phyloP scores from a whole-genome alignment of 2,797 vertebrate genomes.

The Propithecus perrieri region DNA sequence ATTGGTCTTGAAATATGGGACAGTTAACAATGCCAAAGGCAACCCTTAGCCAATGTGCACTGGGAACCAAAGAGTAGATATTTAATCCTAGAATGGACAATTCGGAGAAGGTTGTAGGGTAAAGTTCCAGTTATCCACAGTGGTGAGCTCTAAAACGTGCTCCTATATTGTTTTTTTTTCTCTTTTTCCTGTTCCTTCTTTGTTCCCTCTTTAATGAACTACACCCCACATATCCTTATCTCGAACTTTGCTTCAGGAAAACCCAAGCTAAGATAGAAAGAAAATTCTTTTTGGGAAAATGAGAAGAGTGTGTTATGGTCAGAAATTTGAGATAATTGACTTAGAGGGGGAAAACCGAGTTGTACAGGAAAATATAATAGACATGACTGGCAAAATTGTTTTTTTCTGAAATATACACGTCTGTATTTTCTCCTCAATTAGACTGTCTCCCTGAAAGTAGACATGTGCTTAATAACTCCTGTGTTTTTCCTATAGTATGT shows the following conservation, averaged over 20 bases:
- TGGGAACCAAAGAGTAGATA: not conserved
- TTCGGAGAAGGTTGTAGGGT: not conserved
- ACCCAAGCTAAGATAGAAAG: not conserved
- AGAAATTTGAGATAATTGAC: not conserved
- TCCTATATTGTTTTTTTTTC: not conserved
- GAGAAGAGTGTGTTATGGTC: not conserved
- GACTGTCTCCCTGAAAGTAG: not conserved
- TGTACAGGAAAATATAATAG: not conserved
- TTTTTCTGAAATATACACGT: not conserved
- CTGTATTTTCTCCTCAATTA: not conserved
- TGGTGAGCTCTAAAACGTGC: not conserved
- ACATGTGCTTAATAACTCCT: not conserved
- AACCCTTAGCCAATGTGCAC: not conserved
- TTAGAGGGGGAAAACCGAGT: not conserved
- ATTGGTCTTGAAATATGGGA: not conserved
- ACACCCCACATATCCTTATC: rapidly evolving
- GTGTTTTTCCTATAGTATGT: not conserved
- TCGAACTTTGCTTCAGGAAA: not conserved
- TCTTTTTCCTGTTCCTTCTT: not conserved
- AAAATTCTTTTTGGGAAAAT: not conserved
- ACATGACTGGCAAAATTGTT: not conserved
- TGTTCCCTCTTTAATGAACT: not conserved
- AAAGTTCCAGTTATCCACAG: not conserved
- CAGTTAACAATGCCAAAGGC: not conserved
- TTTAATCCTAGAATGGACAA: rapidly evolving